phyloP scores from a whole-genome alignment of 2,113 vertebrate genomes.

The Crotalus tigris region DNA sequence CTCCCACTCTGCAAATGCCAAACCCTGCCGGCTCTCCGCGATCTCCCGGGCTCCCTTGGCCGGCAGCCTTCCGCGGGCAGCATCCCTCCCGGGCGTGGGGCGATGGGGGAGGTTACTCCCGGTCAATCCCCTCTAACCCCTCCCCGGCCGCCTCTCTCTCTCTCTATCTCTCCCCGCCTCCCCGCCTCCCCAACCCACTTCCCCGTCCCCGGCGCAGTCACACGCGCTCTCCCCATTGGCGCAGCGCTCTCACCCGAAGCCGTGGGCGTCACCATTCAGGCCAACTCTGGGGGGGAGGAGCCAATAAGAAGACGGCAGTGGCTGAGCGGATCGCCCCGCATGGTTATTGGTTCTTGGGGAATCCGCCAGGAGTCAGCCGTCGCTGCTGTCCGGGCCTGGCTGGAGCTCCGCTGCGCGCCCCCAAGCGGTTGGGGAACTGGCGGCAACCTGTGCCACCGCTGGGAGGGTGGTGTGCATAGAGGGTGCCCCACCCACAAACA shows the following conservation, averaged over 20 bases:
- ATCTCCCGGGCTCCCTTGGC: no score
- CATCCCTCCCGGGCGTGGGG: neutral
- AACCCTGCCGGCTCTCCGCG: neutral
- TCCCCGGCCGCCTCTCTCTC: neutral
- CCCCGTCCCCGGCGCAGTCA: neutral
- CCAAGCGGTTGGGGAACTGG: neutral
- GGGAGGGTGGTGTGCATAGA: neutral
- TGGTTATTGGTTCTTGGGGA: neutral
- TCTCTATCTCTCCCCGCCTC: neutral
- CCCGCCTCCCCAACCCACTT: neutral
- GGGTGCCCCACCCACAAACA: no score
- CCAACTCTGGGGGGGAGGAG: neutral
- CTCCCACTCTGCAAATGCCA: neutral
- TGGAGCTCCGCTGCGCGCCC: no score
- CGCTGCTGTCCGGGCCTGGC: neutral
- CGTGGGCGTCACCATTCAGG: conserved; percentile 8
- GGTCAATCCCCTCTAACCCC: conserved; percentile 11
- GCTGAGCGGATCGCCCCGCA: neutral
- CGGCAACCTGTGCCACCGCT: neutral
- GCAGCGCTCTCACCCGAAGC: neutral
- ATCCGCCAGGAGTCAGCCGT: fast-evolving
- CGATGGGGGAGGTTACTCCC: neutral
- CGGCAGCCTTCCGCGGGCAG: neutral
- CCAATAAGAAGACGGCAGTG: neutral
- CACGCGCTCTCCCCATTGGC: neutral